Evolutionary conservation across 2,113 vertebrate species (phyloP), one percentile per base, ranked within the genome.

Genomic region (Clarias magur): DNA sequence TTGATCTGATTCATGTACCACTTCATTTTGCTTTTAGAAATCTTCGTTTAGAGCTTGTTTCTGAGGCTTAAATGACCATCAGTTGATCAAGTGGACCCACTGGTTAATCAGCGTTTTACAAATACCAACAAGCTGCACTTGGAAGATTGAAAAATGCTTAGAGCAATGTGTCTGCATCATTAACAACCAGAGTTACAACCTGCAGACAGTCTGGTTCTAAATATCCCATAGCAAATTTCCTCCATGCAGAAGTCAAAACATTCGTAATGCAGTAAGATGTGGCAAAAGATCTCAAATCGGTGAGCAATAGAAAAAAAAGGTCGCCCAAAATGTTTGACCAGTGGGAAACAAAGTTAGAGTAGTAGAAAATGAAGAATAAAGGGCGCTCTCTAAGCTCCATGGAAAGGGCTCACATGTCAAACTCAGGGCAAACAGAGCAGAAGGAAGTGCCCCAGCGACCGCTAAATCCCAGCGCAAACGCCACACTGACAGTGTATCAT

Each of bases 131-230:
- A 54, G n/a, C n/a, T 53, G 42, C 23, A 53, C 12, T n/a, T 76
- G 23, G 23, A 42, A 11, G n/a, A 54, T 54, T 12, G 16, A 76
- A 53, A 76, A 53, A n/a, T 0, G 21, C 38, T 75, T 75, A n/a
- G 12, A 80, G 27, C 82, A 65, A 94, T 91, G 92, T 92, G 91
- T 94, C 92, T 93, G 94, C 93, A 94, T 94, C 92, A 93, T 94
- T 94, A 94, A 92, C 83, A 91, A 91, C 93, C 94, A 93, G 92
- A 95, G 94, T 95, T 94, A 95, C 34, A 73, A 23, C 4, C 91
- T 93, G 83, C 89, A 86, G 94, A 93, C 92, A 94, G 94, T 84
- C 90, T 89, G 90, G 79, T 91, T 82, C 84, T 90, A 89, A 80
- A 30, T 59, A 86, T 89, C 53, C 88, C 84, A 89, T 73, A 91